Conservation (phyloP, 2,113 vertebrate genomes). For the Chaetops frenatus region DNA sequence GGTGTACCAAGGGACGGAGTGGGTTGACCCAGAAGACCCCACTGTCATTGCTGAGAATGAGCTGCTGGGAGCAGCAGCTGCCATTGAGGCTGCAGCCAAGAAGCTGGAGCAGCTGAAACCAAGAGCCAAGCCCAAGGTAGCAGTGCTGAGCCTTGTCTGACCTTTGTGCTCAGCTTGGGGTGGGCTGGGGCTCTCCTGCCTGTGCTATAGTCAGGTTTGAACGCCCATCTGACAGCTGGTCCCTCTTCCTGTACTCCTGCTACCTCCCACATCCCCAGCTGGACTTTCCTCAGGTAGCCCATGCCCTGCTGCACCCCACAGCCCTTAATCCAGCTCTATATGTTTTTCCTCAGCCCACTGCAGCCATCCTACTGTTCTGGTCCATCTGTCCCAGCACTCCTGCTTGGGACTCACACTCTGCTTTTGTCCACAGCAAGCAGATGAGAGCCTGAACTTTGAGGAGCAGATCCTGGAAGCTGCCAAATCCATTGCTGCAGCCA, state of each 20-base stretch:
- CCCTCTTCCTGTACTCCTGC: background rate
- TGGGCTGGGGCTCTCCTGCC: background rate
- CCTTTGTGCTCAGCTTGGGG: accelerated
- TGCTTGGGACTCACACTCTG: background rate
- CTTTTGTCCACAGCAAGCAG: slow-evolving; percentile 81
- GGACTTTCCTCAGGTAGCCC: background rate
- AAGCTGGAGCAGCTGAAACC: slow-evolving; percentile 97
- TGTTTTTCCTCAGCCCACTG: background rate
- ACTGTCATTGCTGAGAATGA: slow-evolving; percentile 97
- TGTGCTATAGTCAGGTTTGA: background rate
- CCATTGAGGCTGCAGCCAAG: slow-evolving; percentile 98
- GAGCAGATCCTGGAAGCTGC: slow-evolving; percentile 98
- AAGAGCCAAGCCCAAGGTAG: slow-evolving; percentile 93
- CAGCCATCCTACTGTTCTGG: background rate
- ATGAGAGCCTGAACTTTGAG: slow-evolving; percentile 97
- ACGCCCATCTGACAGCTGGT: background rate
- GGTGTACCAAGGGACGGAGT: slow-evolving; percentile 78
- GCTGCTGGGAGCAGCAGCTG: slow-evolving; percentile 90
- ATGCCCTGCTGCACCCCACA: background rate
- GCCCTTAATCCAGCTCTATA: background rate
- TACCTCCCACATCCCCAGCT: background rate
- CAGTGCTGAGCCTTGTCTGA: background rate
- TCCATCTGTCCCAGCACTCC: background rate
- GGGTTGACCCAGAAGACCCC: slow-evolving; percentile 97
- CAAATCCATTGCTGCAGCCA: slow-evolving; percentile 96